Conservation (phyloP, 1,140 invertebrate genomes). For the Heliconius eleuchia region DNA sequence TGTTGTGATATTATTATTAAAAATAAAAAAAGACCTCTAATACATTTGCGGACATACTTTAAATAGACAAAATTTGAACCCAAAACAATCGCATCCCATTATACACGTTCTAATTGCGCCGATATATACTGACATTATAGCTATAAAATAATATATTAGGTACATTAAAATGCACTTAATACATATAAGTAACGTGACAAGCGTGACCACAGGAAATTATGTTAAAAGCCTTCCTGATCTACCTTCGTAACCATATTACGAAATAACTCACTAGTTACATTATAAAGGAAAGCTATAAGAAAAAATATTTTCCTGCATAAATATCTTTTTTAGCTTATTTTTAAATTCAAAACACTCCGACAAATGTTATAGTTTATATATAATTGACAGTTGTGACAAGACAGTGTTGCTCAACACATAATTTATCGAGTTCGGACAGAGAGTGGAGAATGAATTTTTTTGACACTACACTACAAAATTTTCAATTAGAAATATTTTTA, state of each 20-base stretch:
- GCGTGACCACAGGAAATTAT: slow-evolving; percentile 14
- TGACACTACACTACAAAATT: too few relatives aligned
- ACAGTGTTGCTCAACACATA: too few relatives aligned
- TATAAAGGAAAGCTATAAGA: background rate
- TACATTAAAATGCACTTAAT: slow-evolving; percentile 14
- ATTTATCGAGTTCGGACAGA: too few relatives aligned
- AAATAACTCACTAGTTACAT: background rate
- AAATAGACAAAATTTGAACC: too few relatives aligned
- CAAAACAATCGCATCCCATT: background rate
- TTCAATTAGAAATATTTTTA: too few relatives aligned
- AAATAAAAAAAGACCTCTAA: too few relatives aligned
- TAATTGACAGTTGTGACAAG: too few relatives aligned
- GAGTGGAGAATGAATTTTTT: too few relatives aligned
- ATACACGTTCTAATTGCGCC: background rate
- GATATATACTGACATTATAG: background rate
- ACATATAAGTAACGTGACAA: background rate
- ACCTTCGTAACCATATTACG: slow-evolving; percentile 6
- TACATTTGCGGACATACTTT: too few relatives aligned
- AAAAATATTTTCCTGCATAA: background rate
- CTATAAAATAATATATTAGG: background rate
- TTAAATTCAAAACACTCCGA: background rate
- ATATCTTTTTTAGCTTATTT: background rate
- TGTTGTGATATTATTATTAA: too few relatives aligned
- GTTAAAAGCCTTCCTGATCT: slow-evolving; percentile 15
- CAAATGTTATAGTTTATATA: too few relatives aligned